Base-by-base conservation (phyloP, 2,888 invertebrate species). In the Nowickia ferox region DNA sequence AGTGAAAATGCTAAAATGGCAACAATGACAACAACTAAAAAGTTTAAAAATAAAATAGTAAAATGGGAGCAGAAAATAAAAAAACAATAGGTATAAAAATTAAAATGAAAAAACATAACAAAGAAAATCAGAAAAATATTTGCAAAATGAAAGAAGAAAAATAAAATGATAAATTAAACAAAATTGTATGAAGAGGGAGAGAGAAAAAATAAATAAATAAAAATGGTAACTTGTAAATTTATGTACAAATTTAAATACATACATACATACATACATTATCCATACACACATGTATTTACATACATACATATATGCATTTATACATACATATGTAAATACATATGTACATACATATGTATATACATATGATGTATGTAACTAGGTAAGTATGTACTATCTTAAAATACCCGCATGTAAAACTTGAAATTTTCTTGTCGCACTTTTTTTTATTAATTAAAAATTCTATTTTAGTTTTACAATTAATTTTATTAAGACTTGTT, bases 401-500 rank as follows among this genome's bases (percentile, higher is more conserved):
- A 30, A 30, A 30, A 30, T 30, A 30, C 30, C 30, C 30, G 30
- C 6, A 30, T 30, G 6, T 30, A 30, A 30, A 30, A 30, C 30
- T 30, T 30, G 30, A 30, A 30, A 30, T 30, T 5, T 30, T 30
- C 30, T 5, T 30, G 30, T 30, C 61, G 10, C 40, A 63, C 19
- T 9, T 11, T 44, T 55, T 48, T 53, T 15, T 0, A 44, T 40
- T 55, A 17, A 1, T 53, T 53, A 42, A 9, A 13, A 30, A 30
- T 42, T 69, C n/a, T 22, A 53, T 44, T 76, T 66, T 42, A 44
- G 22, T 76, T 11, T 42, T 46, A 38, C 61, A 78, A 84, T 75
- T 84, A 61, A 74, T 44, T 78, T 84, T 78, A 53, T 76, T 55
- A 17, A 53, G 38, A 13, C 51, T 68, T 84, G 55, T 80, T 76